Base-by-base conservation (phyloP, 1,140 invertebrate genomes). In the Euwallacea fornicatus region DNA sequence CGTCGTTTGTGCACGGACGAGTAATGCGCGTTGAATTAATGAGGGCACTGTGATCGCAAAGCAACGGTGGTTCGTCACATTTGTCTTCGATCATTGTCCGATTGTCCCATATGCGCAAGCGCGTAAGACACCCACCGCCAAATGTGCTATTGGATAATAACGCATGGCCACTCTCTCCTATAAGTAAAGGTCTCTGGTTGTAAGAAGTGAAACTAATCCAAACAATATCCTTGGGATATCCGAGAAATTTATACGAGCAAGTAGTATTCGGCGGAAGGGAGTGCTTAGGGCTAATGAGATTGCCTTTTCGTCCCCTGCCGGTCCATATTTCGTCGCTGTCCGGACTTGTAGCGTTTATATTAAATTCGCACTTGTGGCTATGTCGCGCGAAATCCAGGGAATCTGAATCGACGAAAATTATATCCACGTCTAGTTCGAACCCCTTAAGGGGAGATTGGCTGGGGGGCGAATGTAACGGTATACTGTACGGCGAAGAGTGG, bases 171-270 rank as follows among this genome's bases (percentile, higher is more conserved):
- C 73, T 78, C 64, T 81, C 80, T 7, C 80, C 78, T 9, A 84
- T 86, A 74, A 85, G 84, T 59, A 90, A 80, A 67, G 90, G 89
- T 73, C 89, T 86, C 72, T 92, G 90, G 59, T 88, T 89, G 81
- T 93, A 94, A 61, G 91, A 93, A 58, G 92, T 86, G 79, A 95
- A 95, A 79, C 93, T 94, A 47, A 95, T 84, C 93, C 94, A 96
- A 15, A 96, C 88, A 41, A 91, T 84, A 77, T 95, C 93, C 59
- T 88, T 88, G 21, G 88, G 85, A 60, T 87, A 86, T 13, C 93
- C 93, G 74, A 89, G 86, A 78, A 96, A 93, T 71, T 88, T 90
- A 87, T 93, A 95, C 13, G 89, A 91, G 82, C 93, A 96, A 9
- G 91, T 94, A 44, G 92, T 93, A 74, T 92, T 92, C 2, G 91